A percentile compares a stretch with the other conserved stretches of the same genome.
These are phyloP conservation scores for Drosophila sordidapex DNA, from an alignment of 2,888 invertebrate genomes.

Conservation along the genomic window DNA sequence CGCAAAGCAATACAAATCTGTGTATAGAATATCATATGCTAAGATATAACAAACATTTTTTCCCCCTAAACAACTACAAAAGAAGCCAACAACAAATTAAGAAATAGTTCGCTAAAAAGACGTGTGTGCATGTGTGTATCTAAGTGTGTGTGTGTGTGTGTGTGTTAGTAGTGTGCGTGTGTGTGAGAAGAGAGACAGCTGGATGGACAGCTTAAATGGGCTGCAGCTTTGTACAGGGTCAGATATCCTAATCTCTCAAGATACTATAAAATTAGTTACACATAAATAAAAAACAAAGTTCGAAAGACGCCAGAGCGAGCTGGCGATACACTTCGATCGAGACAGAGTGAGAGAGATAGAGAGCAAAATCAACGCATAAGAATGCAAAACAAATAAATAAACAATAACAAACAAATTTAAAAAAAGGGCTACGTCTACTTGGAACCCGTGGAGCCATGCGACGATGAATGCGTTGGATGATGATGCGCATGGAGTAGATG, in stretches of 20 bases:
- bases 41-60: constrained; percentile 30
- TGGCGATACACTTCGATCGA: constrained; percentile 15
- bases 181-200: background rate
- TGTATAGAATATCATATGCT: constrained; percentile 22
- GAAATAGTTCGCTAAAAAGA: background rate
- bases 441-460: constrained; percentile 33
- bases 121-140: background rate
- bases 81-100: constrained; percentile 23
- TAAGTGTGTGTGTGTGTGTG: background rate
- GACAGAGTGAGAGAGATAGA: constrained; percentile 25
- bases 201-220: background rate
- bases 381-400: background rate
- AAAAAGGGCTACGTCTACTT: constrained; percentile 38
- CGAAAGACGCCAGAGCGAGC: constrained; percentile 20
- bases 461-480: constrained; percentile 25
- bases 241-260: constrained; percentile 18
- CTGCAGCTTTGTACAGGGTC: constrained; percentile 32
- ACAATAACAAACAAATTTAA: constrained; percentile 17
- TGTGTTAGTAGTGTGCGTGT: background rate
- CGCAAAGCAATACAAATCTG: constrained; percentile 20
- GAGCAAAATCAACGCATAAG: constrained; percentile 40
- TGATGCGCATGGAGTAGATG: constrained; percentile 42
- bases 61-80: constrained; percentile 6
- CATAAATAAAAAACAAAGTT: background rate
- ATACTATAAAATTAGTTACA: constrained; percentile 12